Evolutionary conservation across 2,113 vertebrate species (phyloP).

Genomic region (Burhinus bistriatus): DNA sequence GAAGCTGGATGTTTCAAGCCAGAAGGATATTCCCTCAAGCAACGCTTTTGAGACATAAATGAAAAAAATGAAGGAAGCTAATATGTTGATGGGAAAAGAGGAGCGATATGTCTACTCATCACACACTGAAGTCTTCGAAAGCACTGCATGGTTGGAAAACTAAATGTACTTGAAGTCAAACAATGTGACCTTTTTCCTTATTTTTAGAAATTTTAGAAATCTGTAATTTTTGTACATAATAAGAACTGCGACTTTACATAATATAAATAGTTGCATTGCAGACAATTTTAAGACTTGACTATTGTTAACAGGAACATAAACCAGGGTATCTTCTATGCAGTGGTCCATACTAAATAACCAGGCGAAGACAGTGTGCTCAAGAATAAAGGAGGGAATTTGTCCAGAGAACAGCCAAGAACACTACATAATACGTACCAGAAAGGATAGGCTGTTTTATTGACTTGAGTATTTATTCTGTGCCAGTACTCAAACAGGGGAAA

Average conservation of each 20-base stretch:
- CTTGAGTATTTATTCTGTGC: not conserved
- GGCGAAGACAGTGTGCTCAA: not conserved
- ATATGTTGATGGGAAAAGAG: not conserved
- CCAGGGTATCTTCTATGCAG: not conserved
- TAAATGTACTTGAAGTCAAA: not conserved
- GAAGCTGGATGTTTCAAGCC: not conserved
- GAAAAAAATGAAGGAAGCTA: not conserved
- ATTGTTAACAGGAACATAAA: not conserved
- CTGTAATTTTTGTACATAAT: not conserved
- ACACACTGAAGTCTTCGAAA: not conserved
- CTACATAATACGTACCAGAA: not conserved
- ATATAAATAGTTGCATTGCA: not conserved
- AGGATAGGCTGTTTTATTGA: not conserved
- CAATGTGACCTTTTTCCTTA: not conserved
- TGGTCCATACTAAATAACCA: not conserved
- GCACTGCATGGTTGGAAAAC: not conserved
- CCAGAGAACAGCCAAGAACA: not conserved
- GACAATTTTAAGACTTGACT: not conserved
- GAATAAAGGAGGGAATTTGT: not conserved
- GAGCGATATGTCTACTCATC: not conserved
- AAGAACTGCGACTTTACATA: not conserved
- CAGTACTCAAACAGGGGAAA: not conserved
- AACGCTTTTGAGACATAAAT: not conserved
- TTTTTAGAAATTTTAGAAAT: not conserved
- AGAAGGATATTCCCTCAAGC: not conserved